phyloP scores from a whole-genome alignment of 2,113 vertebrate species.

The Uropsilus gracilis region DNA sequence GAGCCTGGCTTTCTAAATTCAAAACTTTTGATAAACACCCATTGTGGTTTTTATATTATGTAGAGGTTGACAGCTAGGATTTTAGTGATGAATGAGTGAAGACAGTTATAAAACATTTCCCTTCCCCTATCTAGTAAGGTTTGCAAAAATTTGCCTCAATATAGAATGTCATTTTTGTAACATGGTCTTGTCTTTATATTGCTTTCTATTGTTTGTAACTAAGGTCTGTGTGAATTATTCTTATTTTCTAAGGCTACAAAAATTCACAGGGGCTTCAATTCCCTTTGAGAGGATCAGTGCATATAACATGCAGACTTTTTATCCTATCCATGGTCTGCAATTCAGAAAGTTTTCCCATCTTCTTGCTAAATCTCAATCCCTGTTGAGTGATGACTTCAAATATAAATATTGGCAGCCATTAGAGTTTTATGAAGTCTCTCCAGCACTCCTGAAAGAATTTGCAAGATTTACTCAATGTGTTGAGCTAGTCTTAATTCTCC shows the following conservation, averaged over 20 bases:
- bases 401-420: conserved; percentile 69
- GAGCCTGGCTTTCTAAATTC: not conserved
- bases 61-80: not conserved
- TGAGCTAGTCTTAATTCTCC: conserved; percentile 65
- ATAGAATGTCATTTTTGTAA: not conserved
- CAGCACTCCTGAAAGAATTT: conserved; percentile 54
- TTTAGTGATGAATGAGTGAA: not conserved
- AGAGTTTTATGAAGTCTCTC: not conserved
- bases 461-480: conserved; percentile 58
- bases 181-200: not conserved
- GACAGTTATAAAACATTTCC: not conserved
- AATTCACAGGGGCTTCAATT: not conserved
- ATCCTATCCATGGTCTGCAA: not conserved
- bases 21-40: not conserved
- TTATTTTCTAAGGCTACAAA: conserved; percentile 18
- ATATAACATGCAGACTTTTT: not conserved
- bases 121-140: not conserved
- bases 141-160: not conserved
- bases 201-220: not conserved
- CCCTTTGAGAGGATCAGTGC: not conserved
- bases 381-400: conserved; percentile 56
- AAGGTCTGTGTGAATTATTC: not conserved
- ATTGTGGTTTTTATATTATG: not conserved
- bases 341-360: conserved; percentile 1
- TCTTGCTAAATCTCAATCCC: conserved; percentile 67